phyloP scores from a whole-genome alignment of 2,888 invertebrate genomes.

The Platycheirus rosarum region DNA sequence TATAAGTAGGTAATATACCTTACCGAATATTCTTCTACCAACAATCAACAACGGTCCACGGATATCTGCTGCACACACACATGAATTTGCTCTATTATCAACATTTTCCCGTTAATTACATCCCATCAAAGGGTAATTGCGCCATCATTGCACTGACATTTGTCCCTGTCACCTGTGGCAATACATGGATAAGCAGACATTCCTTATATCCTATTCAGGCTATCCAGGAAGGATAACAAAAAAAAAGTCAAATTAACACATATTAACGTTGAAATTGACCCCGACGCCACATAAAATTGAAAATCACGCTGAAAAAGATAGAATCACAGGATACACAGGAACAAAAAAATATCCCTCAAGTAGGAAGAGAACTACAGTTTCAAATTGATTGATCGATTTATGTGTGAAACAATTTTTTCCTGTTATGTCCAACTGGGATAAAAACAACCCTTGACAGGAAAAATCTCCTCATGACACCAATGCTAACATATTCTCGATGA shows the following conservation, averaged over 20 bases:
- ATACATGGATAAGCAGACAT: constrained; percentile 36
- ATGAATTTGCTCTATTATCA: constrained; percentile 28
- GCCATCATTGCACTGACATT: constrained; percentile 65
- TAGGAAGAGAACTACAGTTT: constrained; percentile 10
- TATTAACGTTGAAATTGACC: constrained; percentile 56
- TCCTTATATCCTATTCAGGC: constrained; percentile 3
- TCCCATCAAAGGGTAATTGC: constrained; percentile 63
- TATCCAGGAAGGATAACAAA: constrained; percentile 13
- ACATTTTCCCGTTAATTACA: constrained; percentile 65
- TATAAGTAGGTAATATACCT: background rate
- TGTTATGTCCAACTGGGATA: constrained; percentile 12
- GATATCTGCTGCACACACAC: background rate
- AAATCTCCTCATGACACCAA: constrained; percentile 53
- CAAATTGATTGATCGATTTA: constrained; percentile 74
- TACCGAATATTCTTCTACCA: constrained; percentile 24
- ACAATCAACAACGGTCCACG: background rate
- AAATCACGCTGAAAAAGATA: constrained; percentile 43
- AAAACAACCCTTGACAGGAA: constrained; percentile 46
- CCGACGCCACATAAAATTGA: constrained; percentile 41
- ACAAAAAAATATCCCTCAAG: constrained; percentile 22
- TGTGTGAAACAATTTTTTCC: constrained; percentile 56
- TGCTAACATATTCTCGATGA: constrained; percentile 38
- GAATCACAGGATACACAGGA: constrained; percentile 9
- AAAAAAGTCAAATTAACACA: constrained; percentile 60
- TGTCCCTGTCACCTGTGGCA: constrained; percentile 70